These are phyloP conservation scores for Drosophila littoralis DNA, from an alignment of 1,140 invertebrate species.

Conservation along the genomic window DNA sequence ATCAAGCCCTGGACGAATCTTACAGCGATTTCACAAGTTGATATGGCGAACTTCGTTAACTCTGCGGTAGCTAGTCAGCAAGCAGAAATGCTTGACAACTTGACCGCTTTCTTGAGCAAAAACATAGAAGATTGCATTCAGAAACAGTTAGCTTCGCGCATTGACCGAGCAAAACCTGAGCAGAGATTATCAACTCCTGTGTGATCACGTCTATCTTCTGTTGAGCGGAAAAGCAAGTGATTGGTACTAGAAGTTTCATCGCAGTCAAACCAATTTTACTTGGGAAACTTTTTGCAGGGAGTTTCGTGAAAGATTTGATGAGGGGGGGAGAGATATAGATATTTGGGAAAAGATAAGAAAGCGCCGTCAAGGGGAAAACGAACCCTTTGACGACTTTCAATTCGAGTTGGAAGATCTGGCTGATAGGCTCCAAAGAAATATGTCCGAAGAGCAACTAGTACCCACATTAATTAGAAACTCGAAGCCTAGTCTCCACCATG, in stretches of 20 bases:
- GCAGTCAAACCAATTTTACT: not conserved
- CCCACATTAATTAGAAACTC: not conserved
- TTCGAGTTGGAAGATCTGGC: not conserved
- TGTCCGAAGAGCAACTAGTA: not conserved
- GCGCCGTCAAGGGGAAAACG: slow-evolving; percentile 2
- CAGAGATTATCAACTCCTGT: not conserved
- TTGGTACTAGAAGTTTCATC: slow-evolving; percentile 1
- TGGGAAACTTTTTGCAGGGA: not conserved
- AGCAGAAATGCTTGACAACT: no score
- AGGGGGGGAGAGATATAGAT: not conserved
- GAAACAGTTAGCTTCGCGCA: not conserved
- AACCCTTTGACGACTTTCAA: slow-evolving; percentile 10
- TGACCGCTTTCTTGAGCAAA: no score
- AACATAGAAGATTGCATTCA: no score
- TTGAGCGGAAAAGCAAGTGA: slow-evolving; percentile 7
- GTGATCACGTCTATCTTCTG: not conserved
- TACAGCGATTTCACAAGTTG: no score
- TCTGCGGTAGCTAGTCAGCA: no score
- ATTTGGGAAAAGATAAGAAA: slow-evolving; percentile 3
- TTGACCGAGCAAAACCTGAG: not conserved
- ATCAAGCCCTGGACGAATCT: no score
- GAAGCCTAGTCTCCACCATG: not conserved
- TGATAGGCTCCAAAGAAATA: not conserved
- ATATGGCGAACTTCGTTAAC: no score
- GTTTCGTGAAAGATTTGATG: not conserved